Evolutionary conservation across 2,113 vertebrate species (phyloP), one percentile per base, ranked within the genome.

Genomic region (Plestiodon gilberti): DNA sequence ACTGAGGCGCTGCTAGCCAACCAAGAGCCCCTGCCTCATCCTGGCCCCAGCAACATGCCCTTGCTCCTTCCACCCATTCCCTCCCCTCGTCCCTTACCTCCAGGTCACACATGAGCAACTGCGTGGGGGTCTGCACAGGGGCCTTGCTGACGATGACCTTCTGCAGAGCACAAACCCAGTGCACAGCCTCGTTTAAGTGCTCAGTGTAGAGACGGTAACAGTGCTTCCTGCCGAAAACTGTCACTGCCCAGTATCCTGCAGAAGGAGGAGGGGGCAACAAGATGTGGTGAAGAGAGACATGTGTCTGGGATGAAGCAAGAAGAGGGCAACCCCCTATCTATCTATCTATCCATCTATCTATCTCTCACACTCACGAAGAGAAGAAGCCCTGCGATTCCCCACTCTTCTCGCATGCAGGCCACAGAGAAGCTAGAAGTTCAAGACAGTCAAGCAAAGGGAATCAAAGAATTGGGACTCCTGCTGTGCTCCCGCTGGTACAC

Each of bases 111-210:
- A 99, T 98, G 82, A 99, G 97, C 77, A 99, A 97, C 95, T 98
- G 98, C 0, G 98, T 99, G 64, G 99, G 99, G 0, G 99, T 99
- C 89, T 99, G 98, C 88, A 99, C 95, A 0, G 98, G 98, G 0
- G 97, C 97, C 95, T 99, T 99, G 94, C 98, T 98, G 87, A 98
- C 96, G 0, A 99, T 99, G 94, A 99, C 98, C 87, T 98, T 98
- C 88, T 99, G 97, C 89, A 99, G 94, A 0, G 98, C 98, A 25
- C 96, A 97, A 5, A 98, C 98, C 99, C 98, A 99, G 95, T 96
- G 98, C 88, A 98, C 97, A 0, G 98, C 98, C 94, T 99, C 98
- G 0, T 97, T 98, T 93, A 99, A 98, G 89, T 98, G 98, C 73
- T 98, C 98, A 0, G 97, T 98, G 96, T 97, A 98, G 28, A 99